These are phyloP conservation scores for Apamea crenata DNA, from an alignment of 2,888 invertebrate species.

Conservation along the genomic window DNA sequence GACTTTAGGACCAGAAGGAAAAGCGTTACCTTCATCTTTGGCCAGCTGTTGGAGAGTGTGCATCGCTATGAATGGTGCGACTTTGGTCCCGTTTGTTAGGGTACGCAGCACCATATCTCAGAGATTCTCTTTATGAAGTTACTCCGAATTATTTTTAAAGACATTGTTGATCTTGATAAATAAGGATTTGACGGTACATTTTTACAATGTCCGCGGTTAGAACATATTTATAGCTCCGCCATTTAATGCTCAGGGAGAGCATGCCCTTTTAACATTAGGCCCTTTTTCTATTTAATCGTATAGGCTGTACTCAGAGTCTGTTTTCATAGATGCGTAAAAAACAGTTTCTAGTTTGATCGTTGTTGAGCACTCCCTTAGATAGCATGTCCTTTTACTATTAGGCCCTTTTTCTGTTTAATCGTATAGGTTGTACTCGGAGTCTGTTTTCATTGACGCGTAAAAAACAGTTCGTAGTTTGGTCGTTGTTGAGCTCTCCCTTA, in stretches of 20 bases:
- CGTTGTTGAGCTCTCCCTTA: too few species aligned
- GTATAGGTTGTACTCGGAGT: too few species aligned
- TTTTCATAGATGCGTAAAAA: slow-evolving; percentile 1
- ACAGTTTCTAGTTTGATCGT: background rate
- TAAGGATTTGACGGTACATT: background rate
- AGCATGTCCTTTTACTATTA: too few species aligned
- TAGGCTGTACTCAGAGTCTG: background rate
- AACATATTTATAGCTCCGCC: too few species aligned
- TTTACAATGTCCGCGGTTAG: background rate
- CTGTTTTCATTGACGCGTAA: too few species aligned
- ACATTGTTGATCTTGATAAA: background rate
- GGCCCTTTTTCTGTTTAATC: too few species aligned
- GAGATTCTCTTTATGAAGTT: background rate
- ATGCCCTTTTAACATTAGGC: slow-evolving; percentile 1
- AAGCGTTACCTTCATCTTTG: too few species aligned
- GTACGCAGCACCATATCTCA: background rate
- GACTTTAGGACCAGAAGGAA: too few species aligned
- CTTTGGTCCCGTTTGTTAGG: too few species aligned
- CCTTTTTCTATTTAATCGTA: slow-evolving; percentile 5
- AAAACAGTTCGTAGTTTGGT: too few species aligned
- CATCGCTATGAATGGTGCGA: too few species aligned
- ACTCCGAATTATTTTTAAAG: background rate
- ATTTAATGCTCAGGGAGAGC: background rate
- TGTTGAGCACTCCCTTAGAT: background rate
- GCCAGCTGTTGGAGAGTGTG: too few species aligned